A percentile compares a stretch with the other conserved stretches of the same genome.
These are phyloP conservation scores for Cotesia typhae DNA, from an alignment of 1,140 invertebrate species.

Conservation along the genomic window DNA sequence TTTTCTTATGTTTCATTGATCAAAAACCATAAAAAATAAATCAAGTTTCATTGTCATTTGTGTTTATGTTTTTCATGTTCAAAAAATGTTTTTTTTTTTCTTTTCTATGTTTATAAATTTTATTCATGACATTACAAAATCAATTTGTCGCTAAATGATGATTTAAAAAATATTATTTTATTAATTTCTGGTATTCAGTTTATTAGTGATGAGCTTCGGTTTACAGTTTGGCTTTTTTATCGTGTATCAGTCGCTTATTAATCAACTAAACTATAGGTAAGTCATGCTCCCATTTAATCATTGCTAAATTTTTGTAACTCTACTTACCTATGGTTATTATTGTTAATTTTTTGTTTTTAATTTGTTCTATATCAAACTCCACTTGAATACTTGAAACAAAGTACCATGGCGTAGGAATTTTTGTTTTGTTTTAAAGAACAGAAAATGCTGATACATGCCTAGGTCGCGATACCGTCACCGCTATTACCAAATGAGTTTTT, in stretches of 20 bases:
- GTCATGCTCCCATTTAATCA: constrained; percentile 19
- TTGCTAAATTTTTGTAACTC: constrained; percentile 4
- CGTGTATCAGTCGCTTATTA: constrained; percentile 11
- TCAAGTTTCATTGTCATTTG: background rate
- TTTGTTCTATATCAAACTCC: background rate
- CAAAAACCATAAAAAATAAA: constrained; percentile 6
- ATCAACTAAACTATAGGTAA: constrained; percentile 6
- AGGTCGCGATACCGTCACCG: constrained; percentile 9
- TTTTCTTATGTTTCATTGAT: background rate
- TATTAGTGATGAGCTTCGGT: constrained; percentile 31
- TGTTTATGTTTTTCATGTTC: background rate
- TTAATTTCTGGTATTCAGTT: constrained; percentile 12
- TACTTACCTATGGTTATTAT: constrained; percentile 28
- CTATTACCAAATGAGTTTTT: constrained; percentile 14
- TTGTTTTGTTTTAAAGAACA: constrained; percentile 2
- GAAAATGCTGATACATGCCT: constrained; percentile 27
- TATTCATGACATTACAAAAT: background rate
- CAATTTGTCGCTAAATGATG: background rate
- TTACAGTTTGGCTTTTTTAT: constrained; percentile 35
- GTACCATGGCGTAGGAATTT: constrained; percentile 30
- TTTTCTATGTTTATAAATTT: too few species aligned
- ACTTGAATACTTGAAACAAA: constrained; percentile 31
- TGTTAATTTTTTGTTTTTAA: constrained; percentile 9
- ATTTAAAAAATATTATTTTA: constrained; percentile 11
- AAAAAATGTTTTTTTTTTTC: background rate